Evolutionary conservation across 2,113 vertebrate genomes (phyloP).

Genomic region (Oncorhynchus tshawytscha): DNA sequence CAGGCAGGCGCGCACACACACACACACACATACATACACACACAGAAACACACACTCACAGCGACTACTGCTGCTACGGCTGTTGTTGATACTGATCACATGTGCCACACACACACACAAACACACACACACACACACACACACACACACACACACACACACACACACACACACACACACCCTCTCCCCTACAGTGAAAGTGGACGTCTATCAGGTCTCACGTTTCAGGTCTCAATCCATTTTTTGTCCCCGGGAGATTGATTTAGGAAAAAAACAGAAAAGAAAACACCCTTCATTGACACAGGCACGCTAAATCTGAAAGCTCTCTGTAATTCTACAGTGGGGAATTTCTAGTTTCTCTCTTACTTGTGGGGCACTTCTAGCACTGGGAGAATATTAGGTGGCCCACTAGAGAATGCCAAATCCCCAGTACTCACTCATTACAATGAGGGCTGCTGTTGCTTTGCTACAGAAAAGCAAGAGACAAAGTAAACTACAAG

Average conservation of each 20-base stretch:
- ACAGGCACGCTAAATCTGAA: slow-evolving; percentile 68
- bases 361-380: slow-evolving; percentile 72
- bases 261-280: slow-evolving; percentile 25
- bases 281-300: slow-evolving; percentile 60
- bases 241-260: slow-evolving; percentile 12
- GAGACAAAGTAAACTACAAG: neutral
- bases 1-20: neutral
- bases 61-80: slow-evolving; percentile 54
- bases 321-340: slow-evolving; percentile 62
- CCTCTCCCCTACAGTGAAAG: slow-evolving; percentile 22
- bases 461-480: neutral
- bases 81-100: slow-evolving; percentile 71
- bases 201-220: slow-evolving; percentile 44
- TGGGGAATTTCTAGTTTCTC: slow-evolving; percentile 76
- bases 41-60: slow-evolving; percentile 12
- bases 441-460: neutral
- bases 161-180: slow-evolving; percentile 6
- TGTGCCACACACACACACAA: slow-evolving; percentile 41
- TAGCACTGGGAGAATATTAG: slow-evolving; percentile 61
- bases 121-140: neutral
- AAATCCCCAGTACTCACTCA: slow-evolving; percentile 27
- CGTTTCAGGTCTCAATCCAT: slow-evolving; percentile 49
- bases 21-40: neutral
- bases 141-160: neutral
- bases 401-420: slow-evolving; percentile 57